Conservation (phyloP, 2,888 invertebrate species). For the Cephus runcator region DNA sequence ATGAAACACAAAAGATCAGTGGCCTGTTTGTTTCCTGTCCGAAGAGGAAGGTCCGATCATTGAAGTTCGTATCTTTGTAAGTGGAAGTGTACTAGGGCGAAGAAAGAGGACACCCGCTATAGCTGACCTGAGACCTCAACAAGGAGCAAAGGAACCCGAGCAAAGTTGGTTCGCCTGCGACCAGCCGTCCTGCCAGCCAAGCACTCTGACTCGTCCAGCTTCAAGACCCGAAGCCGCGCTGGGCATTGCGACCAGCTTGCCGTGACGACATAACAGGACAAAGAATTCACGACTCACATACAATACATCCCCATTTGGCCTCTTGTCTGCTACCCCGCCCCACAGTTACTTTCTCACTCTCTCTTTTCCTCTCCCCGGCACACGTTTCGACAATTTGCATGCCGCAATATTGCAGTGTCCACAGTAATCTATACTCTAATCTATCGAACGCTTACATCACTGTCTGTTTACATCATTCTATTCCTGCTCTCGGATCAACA, state of each 20-base stretch:
- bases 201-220: not conserved
- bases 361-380: not conserved
- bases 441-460: not conserved
- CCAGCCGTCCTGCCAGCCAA: not conserved
- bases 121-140: slow-evolving; percentile 27
- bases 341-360: not conserved
- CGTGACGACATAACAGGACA: slow-evolving; percentile 61
- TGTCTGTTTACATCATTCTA: not conserved
- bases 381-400: not conserved
- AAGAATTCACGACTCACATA: slow-evolving; percentile 60
- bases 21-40: too few species aligned
- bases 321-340: not conserved
- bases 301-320: slow-evolving; percentile 32
- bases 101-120: slow-evolving; percentile 31
- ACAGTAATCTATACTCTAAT: not conserved
- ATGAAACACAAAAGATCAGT: too few species aligned
- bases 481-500: not conserved
- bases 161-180: not conserved
- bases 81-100: not conserved
- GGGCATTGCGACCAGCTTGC: slow-evolving; percentile 32
- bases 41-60: not conserved
- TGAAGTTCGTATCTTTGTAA: not conserved
- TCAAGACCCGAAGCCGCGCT: slow-evolving; percentile 2
- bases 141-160: slow-evolving; percentile 9
- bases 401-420: not conserved